phyloP scores from a whole-genome alignment of 23 tunicate species.

The Ciona savignyi region DNA sequence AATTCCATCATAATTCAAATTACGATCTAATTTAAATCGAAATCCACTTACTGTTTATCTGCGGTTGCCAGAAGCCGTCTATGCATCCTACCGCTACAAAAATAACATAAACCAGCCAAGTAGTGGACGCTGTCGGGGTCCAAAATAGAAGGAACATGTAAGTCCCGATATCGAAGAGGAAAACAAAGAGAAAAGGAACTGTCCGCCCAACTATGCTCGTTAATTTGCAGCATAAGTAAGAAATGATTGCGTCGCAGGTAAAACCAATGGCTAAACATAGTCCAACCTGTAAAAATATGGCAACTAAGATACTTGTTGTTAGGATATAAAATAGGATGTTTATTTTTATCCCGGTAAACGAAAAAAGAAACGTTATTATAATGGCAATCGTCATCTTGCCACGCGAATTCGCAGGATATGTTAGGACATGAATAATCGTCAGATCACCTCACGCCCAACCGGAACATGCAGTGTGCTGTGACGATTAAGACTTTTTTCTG shows the following conservation, averaged over 20 bases:
- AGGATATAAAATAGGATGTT: too few species aligned
- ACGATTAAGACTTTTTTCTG: too few species aligned
- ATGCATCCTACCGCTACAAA: neutral
- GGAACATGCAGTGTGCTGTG: too few species aligned
- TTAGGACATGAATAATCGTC: too few species aligned
- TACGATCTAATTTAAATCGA: too few species aligned
- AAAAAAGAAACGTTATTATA: too few species aligned
- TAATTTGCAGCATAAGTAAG: neutral
- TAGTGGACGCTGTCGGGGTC: slow-evolving; percentile 3
- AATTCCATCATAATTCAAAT: too few species aligned
- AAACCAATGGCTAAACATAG: neutral
- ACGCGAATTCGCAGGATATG: too few species aligned
- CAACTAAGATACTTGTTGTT: too few species aligned
- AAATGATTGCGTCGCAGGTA: neutral
- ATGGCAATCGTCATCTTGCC: too few species aligned
- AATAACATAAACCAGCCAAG: slow-evolving; percentile 6
- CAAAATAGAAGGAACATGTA: neutral
- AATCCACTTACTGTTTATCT: neutral
- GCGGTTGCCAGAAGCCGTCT: neutral
- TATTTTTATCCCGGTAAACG: too few species aligned
- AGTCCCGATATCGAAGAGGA: neutral
- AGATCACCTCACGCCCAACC: too few species aligned
- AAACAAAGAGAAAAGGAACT: neutral
- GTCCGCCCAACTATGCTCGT: neutral
- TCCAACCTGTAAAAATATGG: slow-evolving; percentile 19